Base-by-base conservation (phyloP, 1,140 invertebrate species). In the Chelonus insularis region DNA sequence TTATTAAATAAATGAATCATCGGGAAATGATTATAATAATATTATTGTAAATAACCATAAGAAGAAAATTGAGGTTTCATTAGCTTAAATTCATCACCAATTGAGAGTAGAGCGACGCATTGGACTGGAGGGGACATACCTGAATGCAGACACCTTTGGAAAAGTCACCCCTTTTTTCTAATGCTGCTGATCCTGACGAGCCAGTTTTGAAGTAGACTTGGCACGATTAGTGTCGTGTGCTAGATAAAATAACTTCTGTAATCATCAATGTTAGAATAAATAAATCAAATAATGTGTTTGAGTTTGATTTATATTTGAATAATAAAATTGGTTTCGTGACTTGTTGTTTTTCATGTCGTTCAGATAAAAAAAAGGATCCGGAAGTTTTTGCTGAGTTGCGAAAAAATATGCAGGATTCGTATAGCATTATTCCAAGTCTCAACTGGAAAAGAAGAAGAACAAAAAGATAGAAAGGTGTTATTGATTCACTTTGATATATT, bases 401-500 rank as follows among this genome's bases (percentile, higher is more conserved):
- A 4, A 7, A 29, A 29, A 29, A 29, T 29, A 29, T 29, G 25
- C 36, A 39, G 36, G 12, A 18, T 45, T 45, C 18, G 18, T 45
- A 18, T 3, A 8, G 6, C 23, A 29, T 25, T 12, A 4, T 20
- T 20, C 16, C 37, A 16, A 1, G n/a, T 11, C 21, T 20, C n/a
- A n/a, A 7, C 7, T 29, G 25, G 3, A 29, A 29, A 7, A 29
- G 25, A 29, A 7, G 7, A 36, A 54, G 20, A 45, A n/a, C 3
- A 2, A 32, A 21, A 8, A 16, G 43, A 32, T 58, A 66, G 68
- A 70, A 64, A 61, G 63, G 69, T 76, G 73, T 76, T 80, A 81
- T 81, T 78, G 78, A 81, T 81, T 75, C 75, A 70, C 65, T 73
- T 79, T 79, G 79, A 82, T 82, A 76, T 80, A 82, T 81, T 81